Percentiles rank a stretch among this genome's conserved stretches.
phyloP scores from a whole-genome alignment of 92 coral and sea anemone genomes.

The Epizoanthus ramosus region DNA sequence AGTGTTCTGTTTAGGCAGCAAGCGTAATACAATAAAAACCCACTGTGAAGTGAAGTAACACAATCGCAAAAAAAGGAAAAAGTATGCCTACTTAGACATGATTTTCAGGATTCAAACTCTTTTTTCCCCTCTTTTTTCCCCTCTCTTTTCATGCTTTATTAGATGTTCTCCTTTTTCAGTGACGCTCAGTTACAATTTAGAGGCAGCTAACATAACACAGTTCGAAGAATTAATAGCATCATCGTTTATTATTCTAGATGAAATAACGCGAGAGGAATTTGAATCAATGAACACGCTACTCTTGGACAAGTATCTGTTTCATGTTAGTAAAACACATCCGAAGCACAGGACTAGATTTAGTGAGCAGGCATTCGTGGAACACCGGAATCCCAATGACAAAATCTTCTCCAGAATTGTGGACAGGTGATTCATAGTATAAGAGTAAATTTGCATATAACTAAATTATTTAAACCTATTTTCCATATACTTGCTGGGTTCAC shows the following conservation, averaged over 20 bases:
- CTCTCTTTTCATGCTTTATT: background rate
- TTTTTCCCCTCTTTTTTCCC: too few species aligned
- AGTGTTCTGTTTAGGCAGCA: too few species aligned
- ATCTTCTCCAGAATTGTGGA: slow-evolving; percentile 53
- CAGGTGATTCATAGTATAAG: slow-evolving; percentile 7
- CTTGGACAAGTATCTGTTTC: slow-evolving; percentile 81
- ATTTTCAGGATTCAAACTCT: too few species aligned
- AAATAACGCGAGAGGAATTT: slow-evolving; percentile 85
- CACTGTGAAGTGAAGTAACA: too few species aligned
- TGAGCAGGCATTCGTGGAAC: slow-evolving; percentile 78
- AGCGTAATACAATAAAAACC: too few species aligned
- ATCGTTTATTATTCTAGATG: slow-evolving; percentile 42
- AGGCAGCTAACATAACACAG: too few species aligned
- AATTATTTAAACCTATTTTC: background rate
- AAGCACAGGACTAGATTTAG: slow-evolving; percentile 93
- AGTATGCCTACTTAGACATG: too few species aligned
- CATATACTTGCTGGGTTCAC: too few species aligned
- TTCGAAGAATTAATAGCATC: background rate
- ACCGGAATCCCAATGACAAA: slow-evolving; percentile 45
- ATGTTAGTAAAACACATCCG: slow-evolving; percentile 84
- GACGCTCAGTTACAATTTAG: background rate
- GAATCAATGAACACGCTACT: slow-evolving; percentile 76
- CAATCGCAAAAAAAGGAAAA: too few species aligned
- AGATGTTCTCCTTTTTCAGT: too few species aligned
- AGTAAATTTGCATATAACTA: too few species aligned